Base-by-base conservation (phyloP, 2,888 invertebrate species). In the Trichopria drosophilae region DNA sequence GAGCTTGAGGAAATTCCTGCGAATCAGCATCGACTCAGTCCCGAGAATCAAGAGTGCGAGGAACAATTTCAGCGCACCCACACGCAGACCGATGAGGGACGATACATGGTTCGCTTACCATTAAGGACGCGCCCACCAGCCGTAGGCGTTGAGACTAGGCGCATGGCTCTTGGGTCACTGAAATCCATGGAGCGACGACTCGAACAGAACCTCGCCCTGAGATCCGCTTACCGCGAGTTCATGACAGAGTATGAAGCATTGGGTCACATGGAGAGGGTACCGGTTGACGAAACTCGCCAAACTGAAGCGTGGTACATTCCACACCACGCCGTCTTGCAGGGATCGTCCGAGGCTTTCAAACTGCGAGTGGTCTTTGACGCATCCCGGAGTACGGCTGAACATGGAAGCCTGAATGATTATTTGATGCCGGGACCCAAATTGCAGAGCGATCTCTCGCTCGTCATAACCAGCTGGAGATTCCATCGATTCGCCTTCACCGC, bases 301-400 rank as follows among this genome's bases (percentile, higher is more conserved):
- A 4, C 26, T 3, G 9, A 10, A 42, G 4, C 7, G 4, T 12
- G 12, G 10, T 42, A 31, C 13, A n/a, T 42, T 3, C 31, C 42
- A 9, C 42, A 42, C 18, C 31, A 42, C 10, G 31, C 12, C 4
- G 31, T 42, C 2, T 12, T 13, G 3, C n/a, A n/a, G n/a, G n/a
- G n/a, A n/a, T 9, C 6, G 3, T 10, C 19, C 9, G 31, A n/a
- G 10, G 23, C 15, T n/a, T 10, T 5, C 7, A 42, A 42, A 12
- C 6, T 40, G 3, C 26, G 42, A 12, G 42, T 42, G 7, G 42
- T 42, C 3, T 42, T 42, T 22, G 19, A 29, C 15, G 42, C 12
- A n/a, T 42, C 42, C 2, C n/a, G n/a, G n/a, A n/a, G n/a, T n/a
- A n/a, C n/a, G n/a, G n/a, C n/a, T n/a, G n/a, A n/a, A n/a, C n/a